These are phyloP conservation scores for Elgaria multicarinata DNA, from an alignment of 2,113 vertebrate genomes.

Conservation along the genomic window DNA sequence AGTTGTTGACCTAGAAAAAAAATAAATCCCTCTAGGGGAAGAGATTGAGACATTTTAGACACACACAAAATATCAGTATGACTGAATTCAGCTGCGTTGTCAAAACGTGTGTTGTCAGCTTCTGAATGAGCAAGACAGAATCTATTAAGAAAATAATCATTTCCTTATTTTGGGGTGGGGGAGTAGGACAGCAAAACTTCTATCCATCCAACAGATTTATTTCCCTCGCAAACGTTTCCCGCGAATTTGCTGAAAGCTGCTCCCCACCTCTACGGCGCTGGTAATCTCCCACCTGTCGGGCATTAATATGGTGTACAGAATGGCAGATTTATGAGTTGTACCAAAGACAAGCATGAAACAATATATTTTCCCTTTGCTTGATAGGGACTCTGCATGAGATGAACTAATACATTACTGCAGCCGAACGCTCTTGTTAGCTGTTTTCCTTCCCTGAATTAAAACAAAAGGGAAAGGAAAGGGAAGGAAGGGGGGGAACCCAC, in stretches of 20 bases:
- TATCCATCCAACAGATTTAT: slow-evolving; percentile 52
- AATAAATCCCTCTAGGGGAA: slow-evolving; percentile 2
- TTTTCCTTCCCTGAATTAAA: slow-evolving; percentile 80
- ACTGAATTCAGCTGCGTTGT: background rate
- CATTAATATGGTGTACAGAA: slow-evolving; percentile 50
- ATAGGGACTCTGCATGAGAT: slow-evolving; percentile 46
- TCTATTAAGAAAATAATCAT: slow-evolving; percentile 1
- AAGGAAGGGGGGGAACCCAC: background rate
- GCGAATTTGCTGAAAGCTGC: slow-evolving; percentile 37
- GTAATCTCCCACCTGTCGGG: slow-evolving; percentile 56
- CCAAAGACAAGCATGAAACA: slow-evolving; percentile 56
- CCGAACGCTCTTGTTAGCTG: slow-evolving; percentile 74
- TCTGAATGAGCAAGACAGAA: background rate
- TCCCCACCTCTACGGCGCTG: slow-evolving; percentile 18
- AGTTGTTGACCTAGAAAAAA: slow-evolving; percentile 49
- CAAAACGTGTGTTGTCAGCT: background rate
- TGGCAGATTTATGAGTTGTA: slow-evolving; percentile 61
- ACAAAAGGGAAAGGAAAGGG: slow-evolving; percentile 51
- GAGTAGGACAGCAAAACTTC: slow-evolving; percentile 5
- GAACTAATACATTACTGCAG: slow-evolving; percentile 63
- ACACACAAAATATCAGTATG: background rate
- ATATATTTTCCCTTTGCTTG: slow-evolving; percentile 44
- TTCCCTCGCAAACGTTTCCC: slow-evolving; percentile 42
- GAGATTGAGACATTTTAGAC: slow-evolving; percentile 27
- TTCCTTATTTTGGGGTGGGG: background rate